Evolutionary conservation across 2,888 invertebrate genomes (phyloP).

Genomic region (Parapristionchus giblindavisi): DNA sequence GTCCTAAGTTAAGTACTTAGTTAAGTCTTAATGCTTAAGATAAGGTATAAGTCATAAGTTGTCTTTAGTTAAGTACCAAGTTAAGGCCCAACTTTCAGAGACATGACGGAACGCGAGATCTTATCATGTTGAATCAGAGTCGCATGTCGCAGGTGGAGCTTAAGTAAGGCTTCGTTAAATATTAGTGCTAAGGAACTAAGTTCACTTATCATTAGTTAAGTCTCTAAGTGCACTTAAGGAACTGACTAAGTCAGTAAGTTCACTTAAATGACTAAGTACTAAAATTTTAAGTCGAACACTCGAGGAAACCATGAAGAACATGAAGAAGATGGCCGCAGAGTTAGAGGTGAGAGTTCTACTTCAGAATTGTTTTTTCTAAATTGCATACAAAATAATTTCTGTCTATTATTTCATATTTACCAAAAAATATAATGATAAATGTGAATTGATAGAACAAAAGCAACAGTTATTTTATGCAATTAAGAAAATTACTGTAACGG

Average conservation of each 20-base stretch:
- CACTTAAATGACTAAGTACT: too few species aligned
- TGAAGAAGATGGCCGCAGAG: constrained; percentile 69
- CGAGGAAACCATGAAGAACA: constrained; percentile 70
- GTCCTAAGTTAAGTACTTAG: not conserved
- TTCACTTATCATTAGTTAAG: too few species aligned
- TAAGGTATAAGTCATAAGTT: not conserved
- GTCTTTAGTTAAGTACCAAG: not conserved
- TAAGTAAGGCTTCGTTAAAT: constrained; percentile 51
- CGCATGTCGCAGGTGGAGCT: constrained; percentile 68
- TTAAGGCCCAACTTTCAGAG: constrained; percentile 48
- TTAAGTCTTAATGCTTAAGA: not conserved
- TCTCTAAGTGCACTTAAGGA: too few species aligned
- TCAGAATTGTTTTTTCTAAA: constrained; percentile 6
- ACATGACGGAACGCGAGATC: constrained; percentile 68
- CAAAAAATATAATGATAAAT: too few species aligned
- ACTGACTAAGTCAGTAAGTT: too few species aligned
- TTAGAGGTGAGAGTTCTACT: constrained; percentile 49
- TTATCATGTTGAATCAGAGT: constrained; percentile 69
- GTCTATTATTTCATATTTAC: not conserved
- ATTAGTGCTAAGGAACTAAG: too few species aligned
- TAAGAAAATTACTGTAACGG: too few species aligned
- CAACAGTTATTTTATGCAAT: too few species aligned
- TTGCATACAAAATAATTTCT: not conserved
- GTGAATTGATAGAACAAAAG: too few species aligned
- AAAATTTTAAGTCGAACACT: constrained; percentile 68